Conservation (phyloP, 2,113 vertebrate genomes). For the Alethe castanea region DNA sequence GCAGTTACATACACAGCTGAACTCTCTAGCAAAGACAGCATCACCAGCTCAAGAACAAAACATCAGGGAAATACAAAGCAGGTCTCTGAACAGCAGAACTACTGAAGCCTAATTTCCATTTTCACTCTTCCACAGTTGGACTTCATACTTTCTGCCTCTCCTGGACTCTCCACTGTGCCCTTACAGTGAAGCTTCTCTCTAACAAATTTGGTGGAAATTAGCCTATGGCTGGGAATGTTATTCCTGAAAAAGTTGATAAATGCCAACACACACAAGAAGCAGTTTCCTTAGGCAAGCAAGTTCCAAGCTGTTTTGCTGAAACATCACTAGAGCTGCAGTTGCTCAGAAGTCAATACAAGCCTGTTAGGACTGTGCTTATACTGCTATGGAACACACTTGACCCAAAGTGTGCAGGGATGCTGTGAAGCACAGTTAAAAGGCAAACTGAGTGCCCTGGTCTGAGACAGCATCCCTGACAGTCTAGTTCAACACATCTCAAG, state of each 20-base stretch:
- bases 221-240: not conserved
- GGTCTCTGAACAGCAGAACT: not conserved
- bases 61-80: not conserved
- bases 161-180: not conserved
- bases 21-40: not conserved
- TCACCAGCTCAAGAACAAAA: not conserved
- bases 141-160: not conserved
- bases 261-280: not conserved
- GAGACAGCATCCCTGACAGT: not conserved
- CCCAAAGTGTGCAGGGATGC: not conserved
- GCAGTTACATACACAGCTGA: not conserved
- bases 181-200: not conserved
- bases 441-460: not conserved
- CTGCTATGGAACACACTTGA: not conserved
- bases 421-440: not conserved
- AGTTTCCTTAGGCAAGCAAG: not conserved
- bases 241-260: not conserved
- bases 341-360: not conserved
- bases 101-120: not conserved
- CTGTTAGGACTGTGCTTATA: rapidly evolving
- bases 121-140: not conserved
- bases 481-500: not conserved
- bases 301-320: not conserved
- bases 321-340: not conserved
- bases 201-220: not conserved